phyloP scores from a whole-genome alignment of 2,888 invertebrate genomes.

The Microplitis deprimator region DNA sequence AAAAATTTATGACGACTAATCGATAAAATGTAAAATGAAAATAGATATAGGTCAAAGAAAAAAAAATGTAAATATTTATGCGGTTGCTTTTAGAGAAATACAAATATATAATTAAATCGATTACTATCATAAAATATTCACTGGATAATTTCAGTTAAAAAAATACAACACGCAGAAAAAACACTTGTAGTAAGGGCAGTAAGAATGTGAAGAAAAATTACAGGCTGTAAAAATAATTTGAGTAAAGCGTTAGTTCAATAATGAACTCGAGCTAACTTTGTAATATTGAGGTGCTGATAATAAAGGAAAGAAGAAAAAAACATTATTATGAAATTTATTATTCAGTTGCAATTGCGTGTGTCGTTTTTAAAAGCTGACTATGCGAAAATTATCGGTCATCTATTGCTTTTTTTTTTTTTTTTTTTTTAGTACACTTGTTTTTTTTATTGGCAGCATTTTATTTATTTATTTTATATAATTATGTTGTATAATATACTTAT shows the following conservation, averaged over 20 bases:
- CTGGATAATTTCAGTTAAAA: background rate
- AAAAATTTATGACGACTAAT: too few species aligned
- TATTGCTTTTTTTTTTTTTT: background rate
- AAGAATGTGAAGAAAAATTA: background rate
- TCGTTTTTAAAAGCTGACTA: background rate
- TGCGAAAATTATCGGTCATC: background rate
- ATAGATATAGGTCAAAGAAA: background rate
- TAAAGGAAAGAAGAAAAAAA: background rate
- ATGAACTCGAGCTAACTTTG: background rate
- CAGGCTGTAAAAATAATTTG: constrained; percentile 1
- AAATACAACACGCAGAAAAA: background rate
- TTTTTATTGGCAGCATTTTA: background rate
- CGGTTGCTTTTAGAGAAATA: background rate
- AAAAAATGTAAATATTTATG: background rate
- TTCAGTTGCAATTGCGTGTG: background rate
- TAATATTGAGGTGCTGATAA: background rate
- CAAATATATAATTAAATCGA: background rate
- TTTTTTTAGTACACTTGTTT: background rate
- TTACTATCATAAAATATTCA: background rate
- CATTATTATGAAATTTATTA: background rate
- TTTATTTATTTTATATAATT: too few species aligned
- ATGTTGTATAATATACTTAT: too few species aligned
- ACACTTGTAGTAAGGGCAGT: background rate
- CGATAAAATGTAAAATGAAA: too few species aligned
- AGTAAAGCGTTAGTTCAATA: background rate